Base-by-base conservation (phyloP, 2,888 invertebrate species). In the Caenorhabditis doughertyi region DNA sequence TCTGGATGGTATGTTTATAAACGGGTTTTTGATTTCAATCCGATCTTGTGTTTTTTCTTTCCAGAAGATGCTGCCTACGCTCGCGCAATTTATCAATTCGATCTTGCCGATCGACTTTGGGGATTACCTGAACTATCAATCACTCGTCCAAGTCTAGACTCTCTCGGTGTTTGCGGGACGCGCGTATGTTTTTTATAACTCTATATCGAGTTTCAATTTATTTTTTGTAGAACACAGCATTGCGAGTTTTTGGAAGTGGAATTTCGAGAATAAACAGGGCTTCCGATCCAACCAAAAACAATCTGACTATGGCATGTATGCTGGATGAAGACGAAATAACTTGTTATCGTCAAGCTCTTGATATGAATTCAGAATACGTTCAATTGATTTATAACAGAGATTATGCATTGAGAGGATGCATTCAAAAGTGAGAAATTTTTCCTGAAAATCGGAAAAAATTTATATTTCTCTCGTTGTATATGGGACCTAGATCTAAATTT, bases 31-130 rank as follows among this genome's bases (percentile, higher is more conserved):
- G 3, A 18, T 18, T 18, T 13, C n/a, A 47, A 39, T 8, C 11
- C 2, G 13, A 47, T n/a, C n/a, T n/a, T 47, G 44, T 18, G 7
- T 7, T 47, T 18, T 18, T 18, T 18, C 39, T 29, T 62, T 86
- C 32, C 44, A 89, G 90, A 90, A 70, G 88, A 89, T 64, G 87
- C 89, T 11, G 82, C 86, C 29, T 90, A 89, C 68, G 88, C 89
- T 3, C 79, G 89, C 7, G 87, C 84, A 32, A 84, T 90, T 16
- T 90, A 85, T 64, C 83, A 87, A 16, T 87, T 84, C 21, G 88
- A 90, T 51, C 73, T 90, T n/a, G 86, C 88, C 8, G 90, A 90
- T 64, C 79, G 84, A 16, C 82, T 90, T 16, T 90, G 90, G 90
- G 89, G 87, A 11, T 67, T 90, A 21, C 81, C 85, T 23, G 90